Percentiles rank a stretch among this genome's conserved stretches.
Conservation (phyloP, 2,888 invertebrate species). For the Cryptophagus acutangulus region DNA sequence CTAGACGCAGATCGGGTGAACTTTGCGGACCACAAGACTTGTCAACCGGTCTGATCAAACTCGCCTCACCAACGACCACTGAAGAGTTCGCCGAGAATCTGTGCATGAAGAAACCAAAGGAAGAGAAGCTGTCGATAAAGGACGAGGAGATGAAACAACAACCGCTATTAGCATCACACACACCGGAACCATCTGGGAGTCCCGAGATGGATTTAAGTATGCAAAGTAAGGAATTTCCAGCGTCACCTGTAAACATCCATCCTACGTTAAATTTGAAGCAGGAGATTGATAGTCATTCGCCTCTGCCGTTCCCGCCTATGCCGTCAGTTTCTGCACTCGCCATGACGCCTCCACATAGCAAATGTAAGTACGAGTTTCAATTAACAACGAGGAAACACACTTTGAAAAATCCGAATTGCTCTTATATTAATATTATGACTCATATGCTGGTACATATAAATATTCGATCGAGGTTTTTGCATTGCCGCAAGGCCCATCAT, state of each 20-base stretch:
- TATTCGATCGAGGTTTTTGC: too few relatives aligned
- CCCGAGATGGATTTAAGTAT: conserved; percentile 45
- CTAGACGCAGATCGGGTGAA: conserved; percentile 78
- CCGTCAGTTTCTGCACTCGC: conserved; percentile 70
- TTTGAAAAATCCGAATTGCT: too few relatives aligned
- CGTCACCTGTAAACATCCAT: conserved; percentile 43
- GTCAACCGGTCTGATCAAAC: conserved; percentile 42
- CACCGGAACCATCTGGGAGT: conserved; percentile 25
- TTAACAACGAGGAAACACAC: too few relatives aligned
- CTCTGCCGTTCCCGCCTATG: conserved; percentile 69
- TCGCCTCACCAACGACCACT: conserved; percentile 28
- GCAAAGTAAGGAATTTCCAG: conserved; percentile 44
- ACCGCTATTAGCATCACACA: too few relatives aligned
- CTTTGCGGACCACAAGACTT: conserved; percentile 59
- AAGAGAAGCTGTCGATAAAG: conserved; percentile 26
- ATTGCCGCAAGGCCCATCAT: conserved; percentile 1
- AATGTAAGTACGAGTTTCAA: conserved; percentile 49
- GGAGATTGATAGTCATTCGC: conserved; percentile 46
- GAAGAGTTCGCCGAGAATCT: conserved; percentile 55
- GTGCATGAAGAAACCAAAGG: conserved; percentile 54
- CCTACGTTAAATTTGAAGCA: conserved; percentile 46
- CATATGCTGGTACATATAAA: conserved; percentile 1
- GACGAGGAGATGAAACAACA: conserved; percentile 32
- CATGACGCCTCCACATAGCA: conserved; percentile 77
- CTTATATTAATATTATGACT: not conserved